Conservation (phyloP, 2,888 invertebrate species). For the Rotaria sp. region DNA sequence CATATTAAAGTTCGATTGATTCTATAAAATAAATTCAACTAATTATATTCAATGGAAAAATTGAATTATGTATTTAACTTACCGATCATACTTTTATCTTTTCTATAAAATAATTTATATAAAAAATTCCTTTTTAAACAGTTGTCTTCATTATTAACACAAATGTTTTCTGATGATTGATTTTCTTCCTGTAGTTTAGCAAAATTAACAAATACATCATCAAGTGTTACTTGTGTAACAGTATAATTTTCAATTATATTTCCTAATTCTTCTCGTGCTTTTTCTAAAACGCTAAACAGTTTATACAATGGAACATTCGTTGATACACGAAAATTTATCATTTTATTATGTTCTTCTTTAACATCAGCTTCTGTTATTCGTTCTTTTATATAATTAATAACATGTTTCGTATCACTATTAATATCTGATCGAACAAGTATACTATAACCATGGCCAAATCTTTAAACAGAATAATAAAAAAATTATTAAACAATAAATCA, state of each 20-base stretch:
- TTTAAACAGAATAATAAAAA: slow-evolving; percentile 35
- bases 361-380: slow-evolving; percentile 46
- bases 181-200: neutral
- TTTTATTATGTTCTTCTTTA: slow-evolving; percentile 53
- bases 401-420: slow-evolving; percentile 43
- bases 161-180: too few species aligned
- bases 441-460: slow-evolving; percentile 55
- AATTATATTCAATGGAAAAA: too few species aligned
- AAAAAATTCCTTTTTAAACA: too few species aligned
- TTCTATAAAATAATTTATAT: too few species aligned
- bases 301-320: slow-evolving; percentile 40
- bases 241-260: slow-evolving; percentile 22
- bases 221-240: too few species aligned
- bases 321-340: slow-evolving; percentile 55
- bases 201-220: neutral
- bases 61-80: too few species aligned
- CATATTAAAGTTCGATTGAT: too few species aligned
- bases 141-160: too few species aligned
- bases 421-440: slow-evolving; percentile 46
- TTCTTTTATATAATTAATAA: slow-evolving; percentile 45
- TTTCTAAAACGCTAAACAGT: slow-evolving; percentile 27
- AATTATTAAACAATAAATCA: too few species aligned
- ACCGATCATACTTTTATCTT: too few species aligned
- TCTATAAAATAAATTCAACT: too few species aligned
- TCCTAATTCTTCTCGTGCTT: neutral